A percentile compares a stretch with the other conserved stretches of the same genome.
Conservation (phyloP, 2,797 vertebrate species). For the Denticeps clupeoides region DNA sequence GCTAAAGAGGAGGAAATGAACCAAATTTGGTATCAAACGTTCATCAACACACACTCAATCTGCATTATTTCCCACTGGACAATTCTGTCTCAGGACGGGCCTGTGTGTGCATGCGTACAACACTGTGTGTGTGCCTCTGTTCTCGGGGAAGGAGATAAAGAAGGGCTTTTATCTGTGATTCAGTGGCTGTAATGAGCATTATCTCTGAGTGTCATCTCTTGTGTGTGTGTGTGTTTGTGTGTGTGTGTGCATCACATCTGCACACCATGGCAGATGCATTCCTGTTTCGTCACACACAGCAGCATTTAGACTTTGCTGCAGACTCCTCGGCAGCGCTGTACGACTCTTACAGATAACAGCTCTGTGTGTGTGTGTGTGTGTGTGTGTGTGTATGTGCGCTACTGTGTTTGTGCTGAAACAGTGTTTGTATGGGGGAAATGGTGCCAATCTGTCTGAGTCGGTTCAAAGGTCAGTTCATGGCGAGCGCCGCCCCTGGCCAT, state of each 20-base stretch:
- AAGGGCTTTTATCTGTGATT: too few species aligned
- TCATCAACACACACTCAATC: background rate
- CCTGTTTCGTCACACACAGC: too few species aligned
- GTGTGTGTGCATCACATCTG: too few species aligned
- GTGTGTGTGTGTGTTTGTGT: slow-evolving; percentile 2
- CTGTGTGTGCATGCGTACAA: background rate
- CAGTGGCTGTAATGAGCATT: too few species aligned
- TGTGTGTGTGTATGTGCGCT: background rate
- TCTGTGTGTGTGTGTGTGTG: background rate
- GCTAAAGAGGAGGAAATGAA: too few species aligned
- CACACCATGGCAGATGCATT: too few species aligned
- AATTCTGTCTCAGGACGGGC: background rate
- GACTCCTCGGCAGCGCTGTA: slow-evolving; percentile 16
- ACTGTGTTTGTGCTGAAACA: background rate
- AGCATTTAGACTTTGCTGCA: too few species aligned
- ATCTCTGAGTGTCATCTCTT: too few species aligned
- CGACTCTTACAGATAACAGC: slow-evolving; percentile 17
- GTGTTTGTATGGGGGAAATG: slow-evolving; percentile 14
- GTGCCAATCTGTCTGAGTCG: slow-evolving; percentile 27
- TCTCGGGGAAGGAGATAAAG: too few species aligned
- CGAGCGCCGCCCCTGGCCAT: too few species aligned
- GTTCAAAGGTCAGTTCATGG: slow-evolving; percentile 29
- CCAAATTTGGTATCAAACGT: too few species aligned
- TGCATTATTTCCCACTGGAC: background rate
- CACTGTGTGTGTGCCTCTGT: background rate